A percentile compares a stretch with the other conserved stretches of the same genome.
Evolutionary conservation across 2,113 vertebrate species (phyloP).

Genomic region (Crypturellus undulatus): DNA sequence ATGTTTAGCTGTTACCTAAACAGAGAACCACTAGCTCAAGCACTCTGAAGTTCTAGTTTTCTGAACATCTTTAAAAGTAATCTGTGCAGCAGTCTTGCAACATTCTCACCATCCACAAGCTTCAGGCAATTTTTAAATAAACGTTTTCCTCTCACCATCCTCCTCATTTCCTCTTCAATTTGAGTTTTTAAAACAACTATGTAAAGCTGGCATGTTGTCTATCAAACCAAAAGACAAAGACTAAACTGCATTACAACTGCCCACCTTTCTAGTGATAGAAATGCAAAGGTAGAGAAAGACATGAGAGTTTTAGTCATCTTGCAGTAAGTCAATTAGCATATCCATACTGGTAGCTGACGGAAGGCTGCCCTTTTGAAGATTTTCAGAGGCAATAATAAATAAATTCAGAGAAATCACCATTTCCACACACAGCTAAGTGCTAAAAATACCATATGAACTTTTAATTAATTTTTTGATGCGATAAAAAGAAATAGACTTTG

Average conservation of each 20-base stretch:
- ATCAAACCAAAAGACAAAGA: neutral
- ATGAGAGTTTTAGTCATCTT: neutral
- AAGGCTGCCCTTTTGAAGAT: neutral
- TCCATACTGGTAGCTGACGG: neutral
- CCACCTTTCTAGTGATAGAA: neutral
- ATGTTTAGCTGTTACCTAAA: neutral
- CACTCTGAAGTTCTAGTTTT: neutral
- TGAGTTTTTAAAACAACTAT: neutral
- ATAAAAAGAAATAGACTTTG: neutral
- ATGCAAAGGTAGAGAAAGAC: neutral
- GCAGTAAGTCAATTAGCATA: neutral
- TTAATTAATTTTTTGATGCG: neutral
- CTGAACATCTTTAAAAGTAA: neutral
- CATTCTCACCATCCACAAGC: neutral
- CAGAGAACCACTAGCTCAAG: neutral
- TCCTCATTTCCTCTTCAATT: neutral
- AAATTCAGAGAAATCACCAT: neutral
- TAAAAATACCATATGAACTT: neutral
- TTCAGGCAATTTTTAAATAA: neutral
- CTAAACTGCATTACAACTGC: neutral
- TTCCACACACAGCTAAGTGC: neutral
- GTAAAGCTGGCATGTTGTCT: neutral
- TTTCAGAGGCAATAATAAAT: neutral
- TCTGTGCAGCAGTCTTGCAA: neutral
- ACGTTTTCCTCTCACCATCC: neutral